A percentile compares a stretch with the other conserved stretches of the same genome.
Conservation (phyloP, 2,888 invertebrate genomes). For the Polymixis lichenea region DNA sequence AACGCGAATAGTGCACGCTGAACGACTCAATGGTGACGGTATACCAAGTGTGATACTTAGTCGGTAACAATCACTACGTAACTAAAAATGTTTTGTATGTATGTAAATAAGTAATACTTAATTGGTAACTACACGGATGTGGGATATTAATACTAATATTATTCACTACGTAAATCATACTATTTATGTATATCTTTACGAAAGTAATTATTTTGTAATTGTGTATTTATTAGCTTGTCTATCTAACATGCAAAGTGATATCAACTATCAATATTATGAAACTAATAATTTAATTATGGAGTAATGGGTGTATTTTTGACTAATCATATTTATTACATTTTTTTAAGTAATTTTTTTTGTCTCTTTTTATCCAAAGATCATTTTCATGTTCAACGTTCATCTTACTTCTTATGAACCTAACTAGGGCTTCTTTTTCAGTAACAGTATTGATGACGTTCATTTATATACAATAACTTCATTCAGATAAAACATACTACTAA, state of each 20-base stretch:
- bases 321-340: constrained; percentile 70
- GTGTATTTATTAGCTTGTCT: constrained; percentile 36
- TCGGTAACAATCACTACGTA: constrained; percentile 59
- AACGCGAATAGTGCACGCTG: constrained; percentile 84
- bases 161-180: constrained; percentile 34
- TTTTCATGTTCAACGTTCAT: constrained; percentile 52
- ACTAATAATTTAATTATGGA: constrained; percentile 67
- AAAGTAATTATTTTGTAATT: constrained; percentile 2
- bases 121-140: constrained; percentile 49
- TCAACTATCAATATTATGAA: constrained; percentile 46
- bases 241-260: constrained; percentile 63
- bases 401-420: constrained; percentile 55
- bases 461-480: constrained; percentile 56
- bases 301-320: constrained; percentile 88
- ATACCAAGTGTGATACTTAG: constrained; percentile 59
- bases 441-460: constrained; percentile 54
- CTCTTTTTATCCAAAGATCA: constrained; percentile 50
- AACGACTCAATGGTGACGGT: constrained; percentile 83
- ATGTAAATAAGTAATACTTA: constrained; percentile 38
- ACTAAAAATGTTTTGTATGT: constrained; percentile 58
- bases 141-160: constrained; percentile 60
- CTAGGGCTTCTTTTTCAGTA: constrained; percentile 54
- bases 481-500: constrained; percentile 47
- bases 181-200: constrained; percentile 14
- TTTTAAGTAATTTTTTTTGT: constrained; percentile 1